phyloP scores from a whole-genome alignment of 2,888 invertebrate species.

The Tachina fera region DNA sequence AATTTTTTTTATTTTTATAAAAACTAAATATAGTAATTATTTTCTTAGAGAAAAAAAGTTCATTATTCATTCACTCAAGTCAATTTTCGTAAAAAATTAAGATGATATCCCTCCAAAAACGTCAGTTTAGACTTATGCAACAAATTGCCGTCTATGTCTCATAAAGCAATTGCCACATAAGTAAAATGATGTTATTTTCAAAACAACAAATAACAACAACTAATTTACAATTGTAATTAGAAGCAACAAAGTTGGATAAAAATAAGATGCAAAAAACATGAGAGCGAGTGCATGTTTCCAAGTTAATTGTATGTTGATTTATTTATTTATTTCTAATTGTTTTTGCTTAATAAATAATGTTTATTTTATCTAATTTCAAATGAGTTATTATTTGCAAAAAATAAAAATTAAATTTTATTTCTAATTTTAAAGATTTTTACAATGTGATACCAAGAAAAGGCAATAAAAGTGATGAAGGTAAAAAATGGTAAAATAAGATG shows the following conservation, averaged over 20 bases:
- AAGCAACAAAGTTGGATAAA: constrained; percentile 14
- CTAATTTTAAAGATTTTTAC: constrained; percentile 51
- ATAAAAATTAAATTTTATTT: constrained; percentile 10
- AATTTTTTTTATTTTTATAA: background rate
- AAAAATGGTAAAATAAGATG: constrained; percentile 25
- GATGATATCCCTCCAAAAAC: background rate
- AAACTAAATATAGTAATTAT: background rate
- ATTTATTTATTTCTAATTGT: constrained; percentile 59
- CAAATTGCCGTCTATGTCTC: constrained; percentile 34
- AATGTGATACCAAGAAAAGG: constrained; percentile 42
- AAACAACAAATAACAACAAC: constrained; percentile 31
- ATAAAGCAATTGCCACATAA: constrained; percentile 21
- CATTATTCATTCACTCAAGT: background rate
- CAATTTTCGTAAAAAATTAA: background rate
- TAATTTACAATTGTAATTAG: constrained; percentile 58
- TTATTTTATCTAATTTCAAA: constrained; percentile 35
- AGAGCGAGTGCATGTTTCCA: constrained; percentile 17
- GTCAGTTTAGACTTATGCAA: constrained; percentile 39
- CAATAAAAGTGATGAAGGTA: constrained; percentile 54
- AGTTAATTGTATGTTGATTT: constrained; percentile 55
- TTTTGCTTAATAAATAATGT: constrained; percentile 43
- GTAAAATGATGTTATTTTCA: constrained; percentile 16
- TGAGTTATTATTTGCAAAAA: constrained; percentile 45
- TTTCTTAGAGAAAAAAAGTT: background rate
- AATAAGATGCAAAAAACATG: constrained; percentile 4